Base-by-base conservation (phyloP, 2,888 invertebrate genomes). In the Synanthedon formicaeformis region DNA sequence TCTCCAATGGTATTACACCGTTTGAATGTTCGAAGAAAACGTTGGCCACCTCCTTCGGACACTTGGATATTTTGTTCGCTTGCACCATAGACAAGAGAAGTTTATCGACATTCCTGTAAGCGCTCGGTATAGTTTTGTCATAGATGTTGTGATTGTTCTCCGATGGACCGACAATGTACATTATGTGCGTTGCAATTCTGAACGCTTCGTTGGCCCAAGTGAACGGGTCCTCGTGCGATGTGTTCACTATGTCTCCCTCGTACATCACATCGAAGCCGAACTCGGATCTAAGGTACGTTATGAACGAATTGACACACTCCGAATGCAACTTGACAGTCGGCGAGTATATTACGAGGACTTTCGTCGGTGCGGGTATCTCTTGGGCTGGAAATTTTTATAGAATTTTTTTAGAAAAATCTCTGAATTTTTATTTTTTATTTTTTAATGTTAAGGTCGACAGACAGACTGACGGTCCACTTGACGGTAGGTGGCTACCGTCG, bases 11-110 rank as follows among this genome's bases (percentile, higher is more conserved):
- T 2, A 84, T 55, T 2, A 60, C 59, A 0, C 75, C 81, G 53
- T 75, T 75, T 0, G 86, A 86, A 56, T 86, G 75, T 53, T 86
- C 83, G 50, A 86, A 86, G 57, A 76, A 72, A 0, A 87, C 73
- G 48, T 84, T 86, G 3, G 79, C 57, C 0, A 86, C 60, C 4
- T 80, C 72, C 56, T 86, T 85, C 0, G 67, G 67, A 53, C 58
- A 61, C 41, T 71, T 63, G 0, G 72, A 60, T 0, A 60, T 64
- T 18, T 74, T 61, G 50, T 60, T 69, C 0, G 73, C 62, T 59
- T 70, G 76, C 0, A 85, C 58, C 54, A 81, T 66, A 0, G 76
- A 69, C 0, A 87, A 63, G 0, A 82, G 67, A 0, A 85, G 59
- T 0, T 58, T 57, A 51, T 86, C 86, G 0, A 86, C 72, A 40